Evolutionary conservation across 2,888 invertebrate species (phyloP).

Genomic region (Cordilura impudica): DNA sequence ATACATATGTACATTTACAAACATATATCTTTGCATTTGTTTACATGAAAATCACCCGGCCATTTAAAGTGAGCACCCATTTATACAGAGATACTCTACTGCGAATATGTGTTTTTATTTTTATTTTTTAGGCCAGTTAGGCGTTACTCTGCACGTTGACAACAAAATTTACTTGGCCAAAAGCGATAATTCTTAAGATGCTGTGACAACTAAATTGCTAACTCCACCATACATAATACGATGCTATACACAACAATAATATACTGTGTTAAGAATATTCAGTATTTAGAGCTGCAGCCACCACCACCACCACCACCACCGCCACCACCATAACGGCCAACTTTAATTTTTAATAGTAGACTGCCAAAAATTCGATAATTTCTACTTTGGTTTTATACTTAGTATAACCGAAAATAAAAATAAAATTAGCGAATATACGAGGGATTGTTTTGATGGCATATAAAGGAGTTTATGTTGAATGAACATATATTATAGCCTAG

Average conservation of each 20-base stretch:
- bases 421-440: background rate
- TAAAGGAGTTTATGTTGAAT: background rate
- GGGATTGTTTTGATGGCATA: no score
- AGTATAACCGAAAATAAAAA: background rate
- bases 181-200: conserved; percentile 76
- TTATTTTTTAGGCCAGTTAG: conserved; percentile 51
- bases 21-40: conserved; percentile 52
- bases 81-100: conserved; percentile 39
- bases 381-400: conserved; percentile 36
- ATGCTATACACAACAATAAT: conserved; percentile 4
- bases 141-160: conserved; percentile 70
- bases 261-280: conserved; percentile 17
- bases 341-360: conserved; percentile 43
- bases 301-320: background rate
- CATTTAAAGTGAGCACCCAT: conserved; percentile 58
- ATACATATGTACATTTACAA: no score
- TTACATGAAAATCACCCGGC: conserved; percentile 61
- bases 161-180: conserved; percentile 76
- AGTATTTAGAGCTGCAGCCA: conserved; percentile 53
- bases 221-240: conserved; percentile 46
- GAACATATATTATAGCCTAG: no score
- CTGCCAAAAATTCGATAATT: conserved; percentile 25
- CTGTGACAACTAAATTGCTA: conserved; percentile 77
- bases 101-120: conserved; percentile 36
- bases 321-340: conserved; percentile 65